These are phyloP conservation scores for Dolomedes plantarius DNA, from an alignment of 2,888 invertebrate genomes.

Conservation along the genomic window DNA sequence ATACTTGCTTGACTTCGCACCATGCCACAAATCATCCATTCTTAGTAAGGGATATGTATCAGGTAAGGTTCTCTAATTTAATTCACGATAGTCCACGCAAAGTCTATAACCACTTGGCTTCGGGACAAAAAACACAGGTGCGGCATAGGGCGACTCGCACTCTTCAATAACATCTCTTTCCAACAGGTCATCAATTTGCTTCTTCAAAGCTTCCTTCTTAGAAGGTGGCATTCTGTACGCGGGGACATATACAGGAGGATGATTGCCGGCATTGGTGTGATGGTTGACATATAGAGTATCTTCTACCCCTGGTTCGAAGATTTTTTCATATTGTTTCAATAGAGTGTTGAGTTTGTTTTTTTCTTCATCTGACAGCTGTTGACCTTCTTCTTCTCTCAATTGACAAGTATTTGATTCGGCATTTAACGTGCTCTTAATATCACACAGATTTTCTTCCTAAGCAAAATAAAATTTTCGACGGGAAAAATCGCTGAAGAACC, in stretches of 20 bases:
- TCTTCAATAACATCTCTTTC: background rate
- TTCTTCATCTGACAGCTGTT: conserved; percentile 8
- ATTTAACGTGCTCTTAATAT: background rate
- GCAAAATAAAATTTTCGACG: background rate
- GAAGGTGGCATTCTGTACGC: background rate
- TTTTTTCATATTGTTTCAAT: conserved; percentile 14
- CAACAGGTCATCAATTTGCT: background rate
- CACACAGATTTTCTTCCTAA: background rate
- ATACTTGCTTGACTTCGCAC: no score
- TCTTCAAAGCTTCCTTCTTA: background rate
- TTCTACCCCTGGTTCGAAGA: conserved; percentile 1
- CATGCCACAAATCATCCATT: no score
- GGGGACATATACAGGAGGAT: background rate
- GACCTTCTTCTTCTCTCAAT: conserved; percentile 4
- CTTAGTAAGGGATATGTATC: no score
- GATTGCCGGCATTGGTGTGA: background rate
- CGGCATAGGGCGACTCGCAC: conserved; percentile 4
- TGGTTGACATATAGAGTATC: background rate
- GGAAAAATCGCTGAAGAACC: conserved; percentile 6
- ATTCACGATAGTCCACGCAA: no score
- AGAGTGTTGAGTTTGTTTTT: background rate
- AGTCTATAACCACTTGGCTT: background rate
- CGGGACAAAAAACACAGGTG: conserved; percentile 7
- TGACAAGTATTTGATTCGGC: no score
- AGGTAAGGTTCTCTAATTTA: no score